Evolutionary conservation across 64 coral and sea anemone species (phyloP), one percentile per base, ranked within the genome.

Genomic region (Porites australiensis): DNA sequence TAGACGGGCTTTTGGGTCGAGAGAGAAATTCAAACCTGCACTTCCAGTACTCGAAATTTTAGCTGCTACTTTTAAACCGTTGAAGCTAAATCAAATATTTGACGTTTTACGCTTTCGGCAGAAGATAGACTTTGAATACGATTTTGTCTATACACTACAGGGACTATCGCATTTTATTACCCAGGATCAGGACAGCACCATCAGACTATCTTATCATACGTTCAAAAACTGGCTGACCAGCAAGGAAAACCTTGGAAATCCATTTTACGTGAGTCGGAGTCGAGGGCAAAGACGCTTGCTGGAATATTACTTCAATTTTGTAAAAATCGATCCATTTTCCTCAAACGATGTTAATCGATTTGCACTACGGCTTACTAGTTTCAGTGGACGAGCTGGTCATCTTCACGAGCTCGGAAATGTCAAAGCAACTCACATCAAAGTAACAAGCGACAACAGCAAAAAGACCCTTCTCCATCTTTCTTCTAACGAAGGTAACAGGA

Each of bases 11-110:
- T 95, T 62, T 72, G 43, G 10, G 18, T 63, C 89, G 74, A 9
- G 6, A 13, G 89, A 75, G 47, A 44, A 79, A 3, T 95, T 95
- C 18, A 50, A 66, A 13, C 45, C 83, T 18, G 45, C 50, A 13
- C 89, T 89, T 14, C 46, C 82, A 15, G 88, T 95, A 74, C 88
- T 95, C 44, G 94, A 95, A 75, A 77, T 95, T 21, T 14, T 95
- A 3, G 85, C 88, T 49, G 89, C 94, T 13, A 58, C 94, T 2
- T 72, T 61, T 47, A 58, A 45, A 7, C 94, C 94, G 0, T 44
- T 95, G 64, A 75, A 82, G 50, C 10, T 22, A 1, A 16, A 88
- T 44, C 77, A 88, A 9, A 43, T 95, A 1, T 75, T 45, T 27
- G 58, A 81, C 0, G 77, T 95, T 53, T 62, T 95, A 27, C n/a